Conservation (phyloP, 2,113 vertebrate genomes). For the Thamnaconus septentrionalis region DNA sequence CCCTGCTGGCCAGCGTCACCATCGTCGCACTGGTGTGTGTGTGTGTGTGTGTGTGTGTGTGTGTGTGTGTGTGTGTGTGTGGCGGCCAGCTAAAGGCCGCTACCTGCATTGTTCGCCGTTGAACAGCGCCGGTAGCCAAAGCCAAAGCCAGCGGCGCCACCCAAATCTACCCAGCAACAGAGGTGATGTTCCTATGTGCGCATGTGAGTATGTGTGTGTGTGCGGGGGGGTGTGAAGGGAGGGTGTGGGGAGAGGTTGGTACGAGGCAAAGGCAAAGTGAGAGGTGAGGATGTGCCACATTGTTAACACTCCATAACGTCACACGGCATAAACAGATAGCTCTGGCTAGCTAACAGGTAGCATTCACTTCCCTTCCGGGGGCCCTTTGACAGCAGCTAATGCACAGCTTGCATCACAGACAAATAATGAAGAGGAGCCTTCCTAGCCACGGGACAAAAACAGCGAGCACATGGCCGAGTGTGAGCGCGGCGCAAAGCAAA, state of each 20-base stretch:
- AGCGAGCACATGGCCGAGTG: background rate
- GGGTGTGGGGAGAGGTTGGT: conserved; percentile 3
- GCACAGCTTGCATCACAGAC: background rate
- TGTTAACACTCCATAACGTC: conserved; percentile 44
- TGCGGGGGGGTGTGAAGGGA: background rate
- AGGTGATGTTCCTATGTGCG: conserved; percentile 12
- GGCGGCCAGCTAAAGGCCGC: conserved; percentile 33
- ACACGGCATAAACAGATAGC: conserved; percentile 45
- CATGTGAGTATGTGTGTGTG: conserved; percentile 3
- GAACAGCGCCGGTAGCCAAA: conserved; percentile 37
- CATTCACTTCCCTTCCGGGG: conserved; percentile 11
- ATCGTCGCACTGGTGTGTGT: too few relatives aligned
- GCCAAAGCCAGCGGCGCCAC: conserved; percentile 11
- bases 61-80: conserved; percentile 2
- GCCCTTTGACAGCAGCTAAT: conserved; percentile 8
- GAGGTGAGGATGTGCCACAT: conserved; percentile 53
- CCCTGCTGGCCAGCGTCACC: conserved; percentile 35
- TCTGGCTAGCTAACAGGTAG: conserved; percentile 38
- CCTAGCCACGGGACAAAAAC: background rate
- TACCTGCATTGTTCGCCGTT: conserved; percentile 45
- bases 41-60: too few relatives aligned
- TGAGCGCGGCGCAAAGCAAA: conserved; percentile 11
- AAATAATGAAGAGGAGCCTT: background rate
- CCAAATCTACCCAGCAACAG: conserved; percentile 68
- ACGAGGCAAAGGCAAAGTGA: conserved; percentile 45